These are phyloP conservation scores for Auanema sp. DNA, from an alignment of 2,888 invertebrate species.

Conservation along the genomic window DNA sequence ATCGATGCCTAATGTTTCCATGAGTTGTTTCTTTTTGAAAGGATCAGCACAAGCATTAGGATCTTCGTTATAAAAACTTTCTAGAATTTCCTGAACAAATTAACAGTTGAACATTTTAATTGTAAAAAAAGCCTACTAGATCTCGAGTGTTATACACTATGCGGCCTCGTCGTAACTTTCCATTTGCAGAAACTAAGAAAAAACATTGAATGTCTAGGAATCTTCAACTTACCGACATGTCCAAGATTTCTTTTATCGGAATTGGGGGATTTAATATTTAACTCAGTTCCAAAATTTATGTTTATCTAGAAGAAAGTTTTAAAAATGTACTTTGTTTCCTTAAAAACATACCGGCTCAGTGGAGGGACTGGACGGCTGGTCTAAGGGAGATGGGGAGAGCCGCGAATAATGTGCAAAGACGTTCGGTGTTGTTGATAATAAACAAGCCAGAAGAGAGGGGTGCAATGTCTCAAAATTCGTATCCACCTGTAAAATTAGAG, in stretches of 20 bases:
- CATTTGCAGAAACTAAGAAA: slow-evolving; percentile 13
- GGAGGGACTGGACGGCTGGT: background rate
- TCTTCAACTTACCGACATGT: slow-evolving; percentile 17
- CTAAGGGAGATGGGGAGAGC: background rate
- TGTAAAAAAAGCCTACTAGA: background rate
- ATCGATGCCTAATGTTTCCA: slow-evolving; percentile 30
- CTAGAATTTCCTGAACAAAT: slow-evolving; percentile 26
- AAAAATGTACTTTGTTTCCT: background rate
- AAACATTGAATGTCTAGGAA: too few relatives aligned
- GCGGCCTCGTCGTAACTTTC: slow-evolving; percentile 29
- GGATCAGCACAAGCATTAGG: slow-evolving; percentile 47
- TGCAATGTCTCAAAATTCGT: slow-evolving; percentile 18
- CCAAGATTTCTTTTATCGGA: slow-evolving; percentile 6
- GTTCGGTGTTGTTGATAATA: slow-evolving; percentile 35
- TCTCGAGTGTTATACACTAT: slow-evolving; percentile 34
- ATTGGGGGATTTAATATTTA: background rate
- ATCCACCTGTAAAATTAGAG: background rate
- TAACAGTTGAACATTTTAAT: background rate
- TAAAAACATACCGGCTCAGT: background rate
- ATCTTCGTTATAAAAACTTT: slow-evolving; percentile 34
- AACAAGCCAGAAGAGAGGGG: slow-evolving; percentile 31
- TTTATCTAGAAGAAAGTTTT: background rate
- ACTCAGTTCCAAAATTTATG: background rate
- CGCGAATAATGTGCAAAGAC: slow-evolving; percentile 22
- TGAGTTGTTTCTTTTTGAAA: slow-evolving; percentile 28